phyloP scores from a whole-genome alignment of 2,797 vertebrate species.

The Gymnodraco acuticeps region DNA sequence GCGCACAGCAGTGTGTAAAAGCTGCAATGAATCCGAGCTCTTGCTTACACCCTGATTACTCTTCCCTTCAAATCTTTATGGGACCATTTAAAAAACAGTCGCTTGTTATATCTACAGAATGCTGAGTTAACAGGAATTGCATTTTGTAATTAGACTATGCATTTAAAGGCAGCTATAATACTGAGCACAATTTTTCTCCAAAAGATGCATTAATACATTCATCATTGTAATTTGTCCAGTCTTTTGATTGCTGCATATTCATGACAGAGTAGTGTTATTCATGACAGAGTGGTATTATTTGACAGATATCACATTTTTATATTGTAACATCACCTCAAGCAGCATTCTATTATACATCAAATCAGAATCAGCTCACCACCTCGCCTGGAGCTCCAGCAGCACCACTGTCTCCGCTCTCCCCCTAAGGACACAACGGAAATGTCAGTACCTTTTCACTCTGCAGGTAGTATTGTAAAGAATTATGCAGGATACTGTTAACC shows the following conservation, averaged over 20 bases:
- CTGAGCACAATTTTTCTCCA: neutral
- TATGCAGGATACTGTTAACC: neutral
- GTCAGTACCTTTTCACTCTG: slow-evolving; percentile 8
- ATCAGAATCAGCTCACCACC: slow-evolving; percentile 71
- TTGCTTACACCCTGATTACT: slow-evolving; percentile 45
- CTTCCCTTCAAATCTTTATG: slow-evolving; percentile 47
- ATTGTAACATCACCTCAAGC: no score
- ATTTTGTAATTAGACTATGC: neutral
- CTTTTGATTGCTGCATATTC: neutral
- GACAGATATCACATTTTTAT: neutral
- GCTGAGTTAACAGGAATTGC: slow-evolving; percentile 19
- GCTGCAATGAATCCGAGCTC: slow-evolving; percentile 33
- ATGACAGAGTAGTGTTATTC: neutral
- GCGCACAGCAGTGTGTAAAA: slow-evolving; percentile 31
- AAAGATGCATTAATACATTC: neutral
- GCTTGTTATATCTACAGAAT: slow-evolving; percentile 23
- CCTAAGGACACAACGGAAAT: slow-evolving; percentile 69
- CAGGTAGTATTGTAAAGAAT: neutral
- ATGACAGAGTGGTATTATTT: neutral
- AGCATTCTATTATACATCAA: neutral
- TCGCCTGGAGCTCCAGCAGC: slow-evolving; percentile 74
- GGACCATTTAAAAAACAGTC: slow-evolving; percentile 29
- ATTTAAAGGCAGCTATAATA: neutral
- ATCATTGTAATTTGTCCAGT: neutral
- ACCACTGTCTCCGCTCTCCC: slow-evolving; percentile 73